Evolutionary conservation across 2,888 invertebrate species (phyloP).

Genomic region (Gymnocheta viridis): DNA sequence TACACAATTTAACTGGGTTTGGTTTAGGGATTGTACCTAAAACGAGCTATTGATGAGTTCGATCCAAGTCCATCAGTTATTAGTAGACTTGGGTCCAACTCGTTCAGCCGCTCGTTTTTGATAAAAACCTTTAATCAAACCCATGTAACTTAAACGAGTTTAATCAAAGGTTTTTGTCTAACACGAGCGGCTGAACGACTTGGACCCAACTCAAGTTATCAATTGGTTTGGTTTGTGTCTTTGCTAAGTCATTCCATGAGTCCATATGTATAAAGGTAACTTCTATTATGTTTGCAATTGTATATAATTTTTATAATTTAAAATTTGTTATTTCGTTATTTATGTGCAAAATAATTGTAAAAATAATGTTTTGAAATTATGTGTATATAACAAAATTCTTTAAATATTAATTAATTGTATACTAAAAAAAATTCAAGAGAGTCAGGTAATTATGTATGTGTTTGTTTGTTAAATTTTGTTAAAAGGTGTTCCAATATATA

Average conservation of each 20-base stretch:
- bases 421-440: slow-evolving; percentile 12
- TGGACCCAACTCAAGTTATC: not conserved
- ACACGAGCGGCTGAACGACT: too few relatives aligned
- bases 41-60: too few relatives aligned
- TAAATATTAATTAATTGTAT: slow-evolving; percentile 3
- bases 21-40: too few relatives aligned
- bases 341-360: slow-evolving; percentile 35
- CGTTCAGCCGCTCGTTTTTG: too few relatives aligned
- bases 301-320: slow-evolving; percentile 15
- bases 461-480: slow-evolving; percentile 41
- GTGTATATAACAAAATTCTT: slow-evolving; percentile 52
- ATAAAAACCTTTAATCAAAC: too few relatives aligned
- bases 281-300: not conserved
- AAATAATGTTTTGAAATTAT: not conserved
- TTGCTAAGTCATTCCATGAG: slow-evolving; percentile 11
- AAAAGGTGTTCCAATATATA: slow-evolving; percentile 17
- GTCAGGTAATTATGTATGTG: slow-evolving; percentile 65
- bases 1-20: too few relatives aligned
- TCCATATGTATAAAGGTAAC: not conserved
- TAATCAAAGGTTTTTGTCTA: too few relatives aligned
- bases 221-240: slow-evolving; percentile 41
- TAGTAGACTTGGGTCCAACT: too few relatives aligned
- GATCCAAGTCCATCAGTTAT: too few relatives aligned
- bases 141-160: too few relatives aligned
- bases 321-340: not conserved